Evolutionary conservation across 1,140 invertebrate species (phyloP).

Genomic region (Tachypleus tridentatus): DNA sequence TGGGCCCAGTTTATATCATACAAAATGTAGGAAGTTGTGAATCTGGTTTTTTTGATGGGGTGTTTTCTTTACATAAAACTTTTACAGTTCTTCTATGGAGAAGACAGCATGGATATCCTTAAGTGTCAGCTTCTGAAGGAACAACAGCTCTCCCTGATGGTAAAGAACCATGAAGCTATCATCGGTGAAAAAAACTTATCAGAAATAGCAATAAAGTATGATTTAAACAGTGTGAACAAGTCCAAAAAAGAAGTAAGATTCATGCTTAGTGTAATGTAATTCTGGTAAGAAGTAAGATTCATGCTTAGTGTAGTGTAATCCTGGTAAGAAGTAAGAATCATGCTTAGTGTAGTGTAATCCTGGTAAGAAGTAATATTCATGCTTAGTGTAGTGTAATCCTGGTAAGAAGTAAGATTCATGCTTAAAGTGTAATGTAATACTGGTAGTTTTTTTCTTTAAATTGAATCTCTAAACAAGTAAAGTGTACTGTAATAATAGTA

Average conservation of each 20-base stretch:
- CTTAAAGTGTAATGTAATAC: constrained; percentile 32
- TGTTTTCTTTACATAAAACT: background rate
- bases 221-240: constrained; percentile 32
- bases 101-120: constrained; percentile 88
- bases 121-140: constrained; percentile 72
- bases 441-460: constrained; percentile 28
- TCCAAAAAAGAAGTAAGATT: constrained; percentile 33
- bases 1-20: no score
- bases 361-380: no score
- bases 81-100: constrained; percentile 77
- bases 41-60: no score
- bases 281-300: constrained; percentile 32
- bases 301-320: no score
- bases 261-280: constrained; percentile 29
- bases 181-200: constrained; percentile 45
- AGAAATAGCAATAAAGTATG: constrained; percentile 41
- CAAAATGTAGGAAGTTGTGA: no score
- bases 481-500: no score
- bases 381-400: no score
- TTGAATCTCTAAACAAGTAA: constrained; percentile 5
- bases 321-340: no score
- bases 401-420: no score
- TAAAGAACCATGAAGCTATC: constrained; percentile 57
- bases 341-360: no score
- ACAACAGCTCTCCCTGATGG: constrained; percentile 66